Evolutionary conservation across 1,140 invertebrate species (phyloP).

Genomic region (Calephelis virginiensis): DNA sequence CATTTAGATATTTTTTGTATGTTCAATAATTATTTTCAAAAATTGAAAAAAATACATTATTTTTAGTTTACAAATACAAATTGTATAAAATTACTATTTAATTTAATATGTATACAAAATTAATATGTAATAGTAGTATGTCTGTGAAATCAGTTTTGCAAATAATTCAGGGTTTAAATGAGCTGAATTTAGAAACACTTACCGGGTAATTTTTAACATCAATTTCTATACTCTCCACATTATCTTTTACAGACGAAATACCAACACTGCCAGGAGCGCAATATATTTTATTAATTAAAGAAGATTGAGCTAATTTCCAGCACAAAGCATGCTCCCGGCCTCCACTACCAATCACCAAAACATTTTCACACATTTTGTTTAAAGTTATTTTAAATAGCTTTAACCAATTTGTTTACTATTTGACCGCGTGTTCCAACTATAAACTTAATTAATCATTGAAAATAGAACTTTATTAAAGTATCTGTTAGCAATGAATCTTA

Average conservation of each 20-base stretch:
- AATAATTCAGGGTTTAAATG: neutral
- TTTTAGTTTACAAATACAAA: too few relatives aligned
- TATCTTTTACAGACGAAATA: slow-evolving; percentile 81
- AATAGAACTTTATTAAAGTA: slow-evolving; percentile 2
- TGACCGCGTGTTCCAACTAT: neutral
- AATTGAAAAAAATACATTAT: too few relatives aligned
- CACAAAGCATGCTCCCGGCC: slow-evolving; percentile 97
- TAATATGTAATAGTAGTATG: too few relatives aligned
- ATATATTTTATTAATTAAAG: slow-evolving; percentile 85
- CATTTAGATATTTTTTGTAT: too few relatives aligned
- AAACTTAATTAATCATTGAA: neutral
- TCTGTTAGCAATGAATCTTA: neutral
- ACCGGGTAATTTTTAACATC: slow-evolving; percentile 85
- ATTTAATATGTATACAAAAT: too few relatives aligned
- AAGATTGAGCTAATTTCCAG: slow-evolving; percentile 94
- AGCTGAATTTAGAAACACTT: slow-evolving; percentile 48
- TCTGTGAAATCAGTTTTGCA: slow-evolving; percentile 1
- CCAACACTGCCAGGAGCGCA: slow-evolving; percentile 95
- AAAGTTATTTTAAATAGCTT: slow-evolving; percentile 15
- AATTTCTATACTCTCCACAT: slow-evolving; percentile 82
- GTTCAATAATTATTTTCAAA: too few relatives aligned
- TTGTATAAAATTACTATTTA: too few relatives aligned
- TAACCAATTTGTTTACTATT: slow-evolving; percentile 17
- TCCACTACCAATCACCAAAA: slow-evolving; percentile 94
- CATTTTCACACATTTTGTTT: slow-evolving; percentile 70